Evolutionary conservation across 2,797 vertebrate genomes (phyloP), one percentile per base, ranked within the genome.

Genomic region (Gila robusta): DNA sequence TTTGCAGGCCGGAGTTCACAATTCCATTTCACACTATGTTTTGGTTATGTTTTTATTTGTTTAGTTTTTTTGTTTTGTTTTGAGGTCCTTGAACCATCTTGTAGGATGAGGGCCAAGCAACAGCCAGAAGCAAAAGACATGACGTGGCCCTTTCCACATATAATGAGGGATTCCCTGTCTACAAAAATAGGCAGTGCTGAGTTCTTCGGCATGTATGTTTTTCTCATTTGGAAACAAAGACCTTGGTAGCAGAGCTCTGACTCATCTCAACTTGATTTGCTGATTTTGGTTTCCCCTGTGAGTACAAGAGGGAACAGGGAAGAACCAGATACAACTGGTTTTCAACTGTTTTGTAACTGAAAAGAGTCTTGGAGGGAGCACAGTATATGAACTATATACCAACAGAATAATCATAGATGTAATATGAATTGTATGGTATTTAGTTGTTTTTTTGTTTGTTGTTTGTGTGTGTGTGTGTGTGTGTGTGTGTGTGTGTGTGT

Each of bases 321-420:
- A 85, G 87, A 90, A 89, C 87, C 88, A 90, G 90, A 89, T 89
- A 70, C 35, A 88, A 78, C 87, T 88, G 88, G 90, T 90, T 89
- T 83, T 81, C 71, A 79, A 77, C 86, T 78, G 88, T 83, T 83
- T 83, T 79, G 76, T 41, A 56, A 79, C 83, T 59, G 73, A 49
- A 32, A 64, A 83, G 16, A 62, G 81, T 64, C n/a, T 39, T 54
- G 64, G 21, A 84, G 26, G n/a, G 49, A 67, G 35, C 9, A 21
- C 76, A 26, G 28, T 74, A 52, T 69, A 77, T 56, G 12, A 82
- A 47, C 49, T 37, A 32, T 37, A 32, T 62, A n/a, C 56, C 56
- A 62, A 62, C 10, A 26, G 56, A n/a, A 21, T 26, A 26, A 26
- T 12, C n/a, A 26, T 26, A 11, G 56, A 47, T 47, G 7, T 44